Evolutionary conservation across 1,140 invertebrate species (phyloP), one percentile per base, ranked within the genome.

Genomic region (Drosophila kohkoa): DNA sequence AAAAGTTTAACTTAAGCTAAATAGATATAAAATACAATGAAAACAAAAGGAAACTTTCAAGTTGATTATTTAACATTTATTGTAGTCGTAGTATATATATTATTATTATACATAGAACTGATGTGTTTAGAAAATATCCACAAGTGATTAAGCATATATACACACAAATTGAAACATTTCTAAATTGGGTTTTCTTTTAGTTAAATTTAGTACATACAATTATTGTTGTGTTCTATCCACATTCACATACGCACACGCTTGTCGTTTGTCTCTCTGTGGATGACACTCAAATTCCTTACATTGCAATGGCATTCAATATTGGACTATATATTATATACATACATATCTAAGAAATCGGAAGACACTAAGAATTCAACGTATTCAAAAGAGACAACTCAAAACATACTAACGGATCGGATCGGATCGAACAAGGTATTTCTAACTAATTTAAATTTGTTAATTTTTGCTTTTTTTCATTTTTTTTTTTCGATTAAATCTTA

Each of bases 231-330:
- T 54, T 25, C 41, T 55, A 62, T 62, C 77, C 75, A 79, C 69
- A 49, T 16, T 52, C 77, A 63, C 69, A 46, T 68, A 67, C 55
- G 11, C 48, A 11, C 76, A 67, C 72, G 59, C 76, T 81, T 48
- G 41, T 8, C 62, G 16, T 32, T 11, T 32, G 51, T 5, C 51
- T 55, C 20, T 43, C 74, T 70, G 58, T 78, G 79, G 75, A 70
- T 66, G 77, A 74, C 81, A 77, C 74, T 73, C 59, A 77, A 88
- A 88, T 88, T 88, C 86, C 83, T 73, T 80, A 80, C 82, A 85
- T 89, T 89, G 86, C 83, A 85, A 79, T 83, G 57, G 45, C 58
- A 59, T 58, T 54, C 45, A 54, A 76, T 57, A 43, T 41, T 41
- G 63, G 32, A 72, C 70, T 75, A 73, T 58, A 60, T 60, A 38